Base-by-base conservation (phyloP, 2,113 vertebrate genomes). In the Candoia aspera region DNA sequence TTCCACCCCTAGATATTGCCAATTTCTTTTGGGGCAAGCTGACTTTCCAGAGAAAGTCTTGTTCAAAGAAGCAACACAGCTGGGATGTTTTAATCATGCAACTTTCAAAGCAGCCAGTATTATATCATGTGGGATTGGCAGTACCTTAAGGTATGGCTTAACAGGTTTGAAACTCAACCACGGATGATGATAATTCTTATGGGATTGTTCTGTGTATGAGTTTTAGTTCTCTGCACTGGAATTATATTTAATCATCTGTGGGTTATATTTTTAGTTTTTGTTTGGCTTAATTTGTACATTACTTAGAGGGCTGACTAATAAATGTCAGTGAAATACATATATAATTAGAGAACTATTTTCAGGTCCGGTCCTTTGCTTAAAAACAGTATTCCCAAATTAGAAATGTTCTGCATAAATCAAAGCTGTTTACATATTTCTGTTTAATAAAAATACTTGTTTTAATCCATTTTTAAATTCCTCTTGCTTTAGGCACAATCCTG, bases 11-110 rank as follows among this genome's bases (percentile, higher is more conserved):
- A 98, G 96, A 83, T 95, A 96, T 91, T 96, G 97, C 0, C 84
- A 96, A 13, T 98, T 98, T 97, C 96, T 98, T 62, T 98, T 98
- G 12, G 97, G 97, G 49, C 97, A 97, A 93, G 97, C 97, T 0
- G 97, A 98, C 90, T 59, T 90, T 21, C 97, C 97, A 0, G 92
- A 92, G 85, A 97, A 96, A 96, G 97, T 23, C 95, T 98, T 46
- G 97, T 98, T 2, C 97, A 96, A 92, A 97, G 98, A 95, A 97
- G 98, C 91, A 98, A 97, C 13, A 93, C 97, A 98, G 89, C 93
- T 98, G 92, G 97, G 96, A 90, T 98, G 97, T 97, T 98, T 98
- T 96, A 96, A 96, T 92, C 95, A n/a, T 5, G 57, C 89, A 0
- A 93, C 98, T 91, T 59, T 97, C 92, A 88, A 86, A 11, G 59